phyloP scores from a whole-genome alignment of 2,888 invertebrate genomes.

The Meiosimyza platycephala region DNA sequence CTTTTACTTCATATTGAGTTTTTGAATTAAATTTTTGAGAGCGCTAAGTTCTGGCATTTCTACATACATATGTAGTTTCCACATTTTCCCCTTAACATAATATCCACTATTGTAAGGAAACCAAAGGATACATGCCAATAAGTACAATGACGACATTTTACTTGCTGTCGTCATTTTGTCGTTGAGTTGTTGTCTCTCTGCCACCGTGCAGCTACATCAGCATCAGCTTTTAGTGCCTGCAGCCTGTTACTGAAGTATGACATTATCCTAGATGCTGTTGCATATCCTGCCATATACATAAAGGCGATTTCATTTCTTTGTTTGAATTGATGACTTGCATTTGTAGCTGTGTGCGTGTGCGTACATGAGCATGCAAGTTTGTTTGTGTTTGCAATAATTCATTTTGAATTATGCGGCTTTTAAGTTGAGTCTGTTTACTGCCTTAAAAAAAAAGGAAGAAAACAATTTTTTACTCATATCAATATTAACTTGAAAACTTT shows the following conservation, averaged over 20 bases:
- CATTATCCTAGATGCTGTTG: slow-evolving; percentile 14
- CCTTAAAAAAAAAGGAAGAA: slow-evolving; percentile 21
- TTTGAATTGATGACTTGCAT: slow-evolving; percentile 7
- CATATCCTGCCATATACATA: slow-evolving; percentile 6
- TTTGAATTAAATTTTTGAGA: no score
- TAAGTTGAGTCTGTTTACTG: slow-evolving; percentile 24
- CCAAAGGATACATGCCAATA: slow-evolving; percentile 3
- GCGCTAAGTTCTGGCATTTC: no score
- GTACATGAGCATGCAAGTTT: slow-evolving; percentile 6
- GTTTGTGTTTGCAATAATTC: slow-evolving; percentile 21
- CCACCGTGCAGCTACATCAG: neutral
- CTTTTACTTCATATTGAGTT: no score
- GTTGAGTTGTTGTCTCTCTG: neutral
- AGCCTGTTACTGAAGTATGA: slow-evolving; percentile 14
- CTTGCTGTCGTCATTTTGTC: neutral
- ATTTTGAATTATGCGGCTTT: slow-evolving; percentile 5
- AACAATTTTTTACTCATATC: slow-evolving; percentile 19
- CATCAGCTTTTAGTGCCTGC: neutral
- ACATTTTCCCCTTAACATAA: no score
- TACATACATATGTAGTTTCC: no score
- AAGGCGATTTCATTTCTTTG: slow-evolving; percentile 16
- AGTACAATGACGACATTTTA: slow-evolving; percentile 9
- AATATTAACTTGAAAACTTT: slow-evolving; percentile 19
- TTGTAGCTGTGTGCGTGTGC: neutral
- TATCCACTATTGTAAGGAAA: neutral